Evolutionary conservation across 2,113 vertebrate genomes (phyloP).

Genomic region (Microcebus lehilahytsara): DNA sequence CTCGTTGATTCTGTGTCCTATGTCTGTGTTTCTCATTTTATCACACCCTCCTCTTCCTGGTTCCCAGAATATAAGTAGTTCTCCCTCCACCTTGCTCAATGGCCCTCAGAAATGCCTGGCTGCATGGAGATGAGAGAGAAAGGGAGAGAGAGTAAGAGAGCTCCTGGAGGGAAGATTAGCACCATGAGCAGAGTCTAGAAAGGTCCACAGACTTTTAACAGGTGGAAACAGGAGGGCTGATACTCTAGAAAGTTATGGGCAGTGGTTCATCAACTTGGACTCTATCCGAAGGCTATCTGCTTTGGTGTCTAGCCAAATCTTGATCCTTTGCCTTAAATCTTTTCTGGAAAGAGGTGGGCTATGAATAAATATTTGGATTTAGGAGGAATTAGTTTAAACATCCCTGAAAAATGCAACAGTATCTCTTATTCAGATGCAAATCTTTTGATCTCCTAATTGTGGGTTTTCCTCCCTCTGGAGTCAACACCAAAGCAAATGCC

Average conservation of each 20-base stretch:
- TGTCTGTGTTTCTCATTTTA: background rate
- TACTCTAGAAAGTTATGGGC: background rate
- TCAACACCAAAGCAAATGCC: background rate
- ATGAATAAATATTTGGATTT: conserved; percentile 52
- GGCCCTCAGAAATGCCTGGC: background rate
- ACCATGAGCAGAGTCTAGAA: background rate
- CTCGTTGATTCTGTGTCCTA: background rate
- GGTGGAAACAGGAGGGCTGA: background rate
- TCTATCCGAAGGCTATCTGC: background rate
- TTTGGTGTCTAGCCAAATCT: background rate
- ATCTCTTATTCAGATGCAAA: background rate
- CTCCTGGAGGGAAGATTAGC: background rate
- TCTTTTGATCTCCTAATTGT: background rate
- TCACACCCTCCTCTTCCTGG: background rate
- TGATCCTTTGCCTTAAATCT: conserved; percentile 45
- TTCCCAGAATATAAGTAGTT: background rate
- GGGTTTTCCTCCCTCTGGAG: background rate
- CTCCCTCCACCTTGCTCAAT: background rate
- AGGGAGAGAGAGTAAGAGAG: background rate
- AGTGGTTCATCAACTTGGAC: background rate
- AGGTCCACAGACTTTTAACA: background rate
- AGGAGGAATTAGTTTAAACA: conserved; percentile 10
- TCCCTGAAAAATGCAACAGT: conserved; percentile 7
- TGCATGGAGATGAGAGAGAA: background rate
- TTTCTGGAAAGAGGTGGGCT: conserved; percentile 30